Percentiles rank a stretch among this genome's conserved stretches.
Conservation (phyloP, 2,888 invertebrate species). For the Athetis lepigone region DNA sequence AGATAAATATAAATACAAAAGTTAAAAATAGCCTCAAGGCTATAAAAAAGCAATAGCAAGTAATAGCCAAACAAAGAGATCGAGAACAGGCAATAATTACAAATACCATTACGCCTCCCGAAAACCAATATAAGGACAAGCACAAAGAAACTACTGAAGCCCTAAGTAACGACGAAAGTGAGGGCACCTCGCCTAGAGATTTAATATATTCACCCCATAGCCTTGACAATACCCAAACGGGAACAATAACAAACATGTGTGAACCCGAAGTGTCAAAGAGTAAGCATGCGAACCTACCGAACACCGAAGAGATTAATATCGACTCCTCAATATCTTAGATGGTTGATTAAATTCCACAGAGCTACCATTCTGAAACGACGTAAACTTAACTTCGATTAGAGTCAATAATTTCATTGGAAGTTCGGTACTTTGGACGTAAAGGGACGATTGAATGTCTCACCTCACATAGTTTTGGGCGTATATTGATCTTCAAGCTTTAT, state of each 20-base stretch:
- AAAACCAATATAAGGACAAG: constrained; percentile 31
- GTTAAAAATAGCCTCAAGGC: not conserved
- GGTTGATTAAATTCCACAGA: constrained; percentile 85
- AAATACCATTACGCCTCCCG: constrained; percentile 38
- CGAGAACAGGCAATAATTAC: constrained; percentile 27
- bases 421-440: constrained; percentile 61
- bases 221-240: constrained; percentile 38
- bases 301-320: constrained; percentile 66
- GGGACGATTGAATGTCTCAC: constrained; percentile 64
- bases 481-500: constrained; percentile 54
- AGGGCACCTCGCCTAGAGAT: constrained; percentile 16
- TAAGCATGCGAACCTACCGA: constrained; percentile 63
- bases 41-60: constrained; percentile 7
- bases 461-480: constrained; percentile 53
- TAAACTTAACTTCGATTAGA: constrained; percentile 84
- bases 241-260: constrained; percentile 68
- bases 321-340: constrained; percentile 81
- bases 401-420: constrained; percentile 80
- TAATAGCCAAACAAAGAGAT: constrained; percentile 3
- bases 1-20: too few species aligned
- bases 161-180: constrained; percentile 23
- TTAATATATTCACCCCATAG: constrained; percentile 56
- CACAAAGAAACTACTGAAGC: constrained; percentile 35
- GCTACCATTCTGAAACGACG: constrained; percentile 76
- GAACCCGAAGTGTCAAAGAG: constrained; percentile 69